phyloP scores from a whole-genome alignment of 2,888 invertebrate species.

The Agonopterix heracliana region DNA sequence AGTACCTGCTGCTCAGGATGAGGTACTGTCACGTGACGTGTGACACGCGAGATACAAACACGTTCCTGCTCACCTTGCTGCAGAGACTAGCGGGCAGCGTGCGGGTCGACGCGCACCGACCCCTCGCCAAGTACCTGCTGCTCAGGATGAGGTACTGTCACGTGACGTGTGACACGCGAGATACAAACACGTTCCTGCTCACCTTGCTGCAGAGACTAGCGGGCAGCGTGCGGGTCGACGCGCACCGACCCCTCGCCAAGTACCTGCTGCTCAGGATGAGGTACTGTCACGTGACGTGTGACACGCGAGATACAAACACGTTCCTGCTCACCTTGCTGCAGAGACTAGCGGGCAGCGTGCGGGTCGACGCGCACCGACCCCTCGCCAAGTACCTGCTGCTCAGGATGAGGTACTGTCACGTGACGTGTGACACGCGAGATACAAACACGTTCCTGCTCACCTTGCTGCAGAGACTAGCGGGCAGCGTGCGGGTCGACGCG shows the following conservation, averaged over 20 bases:
- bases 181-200: too few relatives aligned
- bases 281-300: constrained; percentile 24
- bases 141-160: constrained; percentile 80
- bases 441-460: too few relatives aligned
- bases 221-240: constrained; percentile 84
- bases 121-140: constrained; percentile 88
- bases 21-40: constrained; percentile 48
- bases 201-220: constrained; percentile 83
- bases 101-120: constrained; percentile 89
- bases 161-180: constrained; percentile 19
- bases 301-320: constrained; percentile 55
- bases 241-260: constrained; percentile 88
- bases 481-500: constrained; percentile 85
- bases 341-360: constrained; percentile 80
- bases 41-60: constrained; percentile 49
- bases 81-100: constrained; percentile 83
- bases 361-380: constrained; percentile 90
- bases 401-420: constrained; percentile 78
- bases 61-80: constrained; percentile 80
- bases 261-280: constrained; percentile 89
- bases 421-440: constrained; percentile 36
- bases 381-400: constrained; percentile 87
- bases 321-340: constrained; percentile 83
- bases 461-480: constrained; percentile 83
- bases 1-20: constrained; percentile 87